These are phyloP conservation scores for Pharmacophagus antenor DNA, from an alignment of 2,888 invertebrate species.

Conservation along the genomic window DNA sequence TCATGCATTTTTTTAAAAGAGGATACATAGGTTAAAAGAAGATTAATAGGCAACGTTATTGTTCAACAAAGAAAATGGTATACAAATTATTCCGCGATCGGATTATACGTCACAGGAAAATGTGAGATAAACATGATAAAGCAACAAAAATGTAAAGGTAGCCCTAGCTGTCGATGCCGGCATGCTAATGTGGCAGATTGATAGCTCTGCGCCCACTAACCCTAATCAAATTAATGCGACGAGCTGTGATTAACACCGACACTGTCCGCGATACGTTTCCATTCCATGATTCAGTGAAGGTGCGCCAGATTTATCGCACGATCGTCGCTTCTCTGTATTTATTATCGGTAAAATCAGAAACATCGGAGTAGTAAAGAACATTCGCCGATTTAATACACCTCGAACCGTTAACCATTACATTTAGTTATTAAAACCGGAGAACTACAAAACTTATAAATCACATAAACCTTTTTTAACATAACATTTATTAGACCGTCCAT, in stretches of 20 bases:
- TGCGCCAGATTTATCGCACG: slow-evolving; percentile 68
- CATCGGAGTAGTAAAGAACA: slow-evolving; percentile 21
- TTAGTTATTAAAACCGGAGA: too few relatives aligned
- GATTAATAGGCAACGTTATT: too few relatives aligned
- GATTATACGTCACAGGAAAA: not conserved
- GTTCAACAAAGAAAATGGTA: too few relatives aligned
- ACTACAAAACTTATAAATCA: too few relatives aligned
- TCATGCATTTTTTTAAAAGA: too few relatives aligned
- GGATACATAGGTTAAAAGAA: too few relatives aligned
- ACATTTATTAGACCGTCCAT: too few relatives aligned
- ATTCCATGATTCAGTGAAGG: slow-evolving; percentile 33
- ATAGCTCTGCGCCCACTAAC: slow-evolving; percentile 79
- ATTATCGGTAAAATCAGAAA: slow-evolving; percentile 30
- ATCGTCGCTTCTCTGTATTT: slow-evolving; percentile 8
- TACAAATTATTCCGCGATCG: too few relatives aligned
- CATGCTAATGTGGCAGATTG: slow-evolving; percentile 78
- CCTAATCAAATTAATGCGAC: slow-evolving; percentile 80
- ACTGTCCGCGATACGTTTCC: slow-evolving; percentile 61
- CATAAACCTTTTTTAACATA: too few relatives aligned
- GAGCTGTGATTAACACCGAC: slow-evolving; percentile 76
- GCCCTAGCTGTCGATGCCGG: slow-evolving; percentile 50
- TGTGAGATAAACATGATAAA: slow-evolving; percentile 2
- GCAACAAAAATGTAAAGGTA: slow-evolving; percentile 33
- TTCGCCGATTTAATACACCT: slow-evolving; percentile 1
- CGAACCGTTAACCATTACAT: too few relatives aligned